Evolutionary conservation across 2,113 vertebrate species (phyloP).

Genomic region (Erpornis zantholeuca): DNA sequence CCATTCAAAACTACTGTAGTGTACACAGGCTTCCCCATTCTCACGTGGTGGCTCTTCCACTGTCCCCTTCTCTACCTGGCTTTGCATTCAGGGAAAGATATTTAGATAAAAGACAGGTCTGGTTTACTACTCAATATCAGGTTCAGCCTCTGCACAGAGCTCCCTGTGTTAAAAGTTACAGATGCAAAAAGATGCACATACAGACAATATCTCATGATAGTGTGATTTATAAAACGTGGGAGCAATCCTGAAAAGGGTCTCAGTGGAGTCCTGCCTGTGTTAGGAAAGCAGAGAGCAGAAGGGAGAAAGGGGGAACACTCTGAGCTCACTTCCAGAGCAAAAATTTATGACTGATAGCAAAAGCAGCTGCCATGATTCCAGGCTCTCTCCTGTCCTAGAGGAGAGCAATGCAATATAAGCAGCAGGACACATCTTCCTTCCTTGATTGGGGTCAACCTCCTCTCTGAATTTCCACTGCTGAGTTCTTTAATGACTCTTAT

Average conservation of each 20-base stretch:
- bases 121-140: neutral
- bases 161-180: neutral
- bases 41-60: neutral
- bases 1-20: neutral
- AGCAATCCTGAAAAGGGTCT: neutral
- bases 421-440: conserved; percentile 20
- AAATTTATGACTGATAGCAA: neutral
- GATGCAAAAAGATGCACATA: neutral
- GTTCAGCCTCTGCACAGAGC: neutral
- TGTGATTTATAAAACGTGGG: neutral
- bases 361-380: neutral
- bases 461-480: neutral
- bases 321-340: neutral
- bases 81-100: neutral
- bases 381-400: neutral
- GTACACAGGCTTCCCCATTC: neutral
- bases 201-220: neutral
- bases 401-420: neutral
- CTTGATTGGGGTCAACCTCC: conserved; percentile 2
- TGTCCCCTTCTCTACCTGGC: neutral
- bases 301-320: neutral
- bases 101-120: neutral
- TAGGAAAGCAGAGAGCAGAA: neutral
- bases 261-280: accelerated
- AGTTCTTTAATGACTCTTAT: neutral